A percentile compares a stretch with the other conserved stretches of the same genome.
Conservation (phyloP, 2,797 vertebrate species). For the Trachurus trachurus region DNA sequence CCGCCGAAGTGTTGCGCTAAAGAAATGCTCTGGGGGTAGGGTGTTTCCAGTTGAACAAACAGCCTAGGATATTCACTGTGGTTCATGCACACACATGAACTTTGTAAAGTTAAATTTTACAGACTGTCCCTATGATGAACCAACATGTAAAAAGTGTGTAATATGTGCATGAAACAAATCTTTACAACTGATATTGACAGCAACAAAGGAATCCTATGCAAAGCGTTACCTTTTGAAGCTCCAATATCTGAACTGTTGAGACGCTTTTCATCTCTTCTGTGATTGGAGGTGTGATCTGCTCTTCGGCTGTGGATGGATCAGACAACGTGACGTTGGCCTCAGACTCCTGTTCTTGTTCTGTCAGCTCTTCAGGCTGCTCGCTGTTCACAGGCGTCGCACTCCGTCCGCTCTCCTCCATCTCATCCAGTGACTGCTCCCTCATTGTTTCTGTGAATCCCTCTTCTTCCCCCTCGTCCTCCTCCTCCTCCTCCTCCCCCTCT, state of each 20-base stretch:
- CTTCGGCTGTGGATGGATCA: conserved; percentile 45
- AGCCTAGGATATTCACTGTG: background rate
- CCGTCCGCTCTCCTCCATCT: conserved; percentile 98
- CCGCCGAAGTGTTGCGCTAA: background rate
- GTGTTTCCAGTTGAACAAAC: background rate
- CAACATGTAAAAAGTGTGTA: background rate
- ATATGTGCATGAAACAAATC: background rate
- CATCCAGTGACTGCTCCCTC: conserved; percentile 87
- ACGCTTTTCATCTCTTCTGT: conserved; percentile 82
- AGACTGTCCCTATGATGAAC: background rate
- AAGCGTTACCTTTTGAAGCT: conserved; percentile 91
- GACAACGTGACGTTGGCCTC: conserved; percentile 55
- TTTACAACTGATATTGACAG: background rate
- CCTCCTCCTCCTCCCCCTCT: conserved; percentile 50
- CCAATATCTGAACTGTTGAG: conserved; percentile 86
- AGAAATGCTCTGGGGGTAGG: background rate
- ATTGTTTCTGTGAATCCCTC: conserved; percentile 78
- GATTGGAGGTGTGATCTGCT: conserved; percentile 65
- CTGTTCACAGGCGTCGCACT: conserved; percentile 98
- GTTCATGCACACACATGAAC: background rate
- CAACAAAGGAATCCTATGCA: background rate
- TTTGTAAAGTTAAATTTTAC: background rate
- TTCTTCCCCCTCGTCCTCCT: conserved; percentile 66
- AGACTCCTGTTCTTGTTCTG: conserved; percentile 72
- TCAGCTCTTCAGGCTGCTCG: conserved; percentile 91